A percentile compares a stretch with the other conserved stretches of the same genome.
phyloP scores from a whole-genome alignment of 2,888 invertebrate genomes.

The Monoplex corrugatus region DNA sequence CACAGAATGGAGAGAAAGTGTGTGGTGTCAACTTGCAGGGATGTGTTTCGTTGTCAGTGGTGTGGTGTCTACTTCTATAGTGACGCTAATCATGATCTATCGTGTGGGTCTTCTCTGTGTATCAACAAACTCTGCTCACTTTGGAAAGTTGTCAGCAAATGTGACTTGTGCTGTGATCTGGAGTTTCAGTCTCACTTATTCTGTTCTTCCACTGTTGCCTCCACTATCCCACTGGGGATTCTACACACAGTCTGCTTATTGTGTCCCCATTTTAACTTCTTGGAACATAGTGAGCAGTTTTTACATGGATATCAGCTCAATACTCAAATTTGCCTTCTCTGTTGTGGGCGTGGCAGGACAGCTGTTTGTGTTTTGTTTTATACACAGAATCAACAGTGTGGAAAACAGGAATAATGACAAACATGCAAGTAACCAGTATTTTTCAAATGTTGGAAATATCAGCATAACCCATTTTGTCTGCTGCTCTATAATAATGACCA shows the following conservation, averaged over 20 bases:
- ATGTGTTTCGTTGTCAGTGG: not conserved
- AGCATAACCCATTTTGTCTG: not conserved
- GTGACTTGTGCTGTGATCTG: not conserved
- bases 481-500: not conserved
- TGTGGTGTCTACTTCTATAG: not conserved
- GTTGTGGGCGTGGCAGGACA: not conserved
- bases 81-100: not conserved
- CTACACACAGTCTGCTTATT: not conserved
- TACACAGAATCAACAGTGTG: not conserved
- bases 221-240: not conserved
- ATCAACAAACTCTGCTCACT: not conserved
- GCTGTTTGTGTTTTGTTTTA: not conserved
- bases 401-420: not conserved
- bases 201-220: not conserved
- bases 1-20: not conserved
- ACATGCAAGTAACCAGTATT: not conserved
- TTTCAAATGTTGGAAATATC: not conserved
- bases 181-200: not conserved
- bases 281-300: not conserved
- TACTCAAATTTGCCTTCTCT: not conserved
- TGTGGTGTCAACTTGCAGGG: not conserved
- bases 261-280: not conserved
- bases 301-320: not conserved
- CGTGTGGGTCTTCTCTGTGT: not conserved
- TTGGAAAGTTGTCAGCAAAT: not conserved